phyloP scores from a whole-genome alignment of 2,797 vertebrate genomes.

The Picus viridis region DNA sequence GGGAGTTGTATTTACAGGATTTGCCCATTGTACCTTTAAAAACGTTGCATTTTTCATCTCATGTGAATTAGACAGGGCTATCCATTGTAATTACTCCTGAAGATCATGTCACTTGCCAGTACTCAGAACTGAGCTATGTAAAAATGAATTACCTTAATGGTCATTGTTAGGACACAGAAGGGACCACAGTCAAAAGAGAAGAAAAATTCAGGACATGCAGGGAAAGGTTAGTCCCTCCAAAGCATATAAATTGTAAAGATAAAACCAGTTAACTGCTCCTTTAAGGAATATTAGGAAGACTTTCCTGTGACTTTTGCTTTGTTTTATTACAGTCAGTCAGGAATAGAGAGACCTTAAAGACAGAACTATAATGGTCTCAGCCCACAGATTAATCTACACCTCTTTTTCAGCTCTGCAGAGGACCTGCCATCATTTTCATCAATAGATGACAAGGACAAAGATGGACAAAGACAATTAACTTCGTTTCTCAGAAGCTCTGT shows the following conservation, averaged over 20 bases:
- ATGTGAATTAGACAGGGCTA: background rate
- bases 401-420: constrained; percentile 20
- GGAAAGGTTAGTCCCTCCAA: constrained; percentile 21
- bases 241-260: background rate
- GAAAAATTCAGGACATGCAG: background rate
- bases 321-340: constrained; percentile 19
- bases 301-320: constrained; percentile 34
- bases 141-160: background rate
- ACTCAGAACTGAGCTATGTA: background rate
- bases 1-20: background rate
- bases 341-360: constrained; percentile 32
- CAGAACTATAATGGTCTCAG: constrained; percentile 5
- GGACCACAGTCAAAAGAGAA: background rate
- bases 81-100: background rate
- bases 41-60: background rate
- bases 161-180: background rate
- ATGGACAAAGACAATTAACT: constrained; percentile 57
- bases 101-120: background rate
- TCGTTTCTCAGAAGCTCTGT: constrained; percentile 3
- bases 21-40: background rate
- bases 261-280: background rate
- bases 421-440: constrained; percentile 38
- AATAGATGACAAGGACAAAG: constrained; percentile 61
- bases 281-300: constrained; percentile 12
- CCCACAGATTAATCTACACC: constrained; percentile 7